These are phyloP conservation scores for Heliconius charithonia DNA, from an alignment of 2,888 invertebrate species.

Conservation along the genomic window DNA sequence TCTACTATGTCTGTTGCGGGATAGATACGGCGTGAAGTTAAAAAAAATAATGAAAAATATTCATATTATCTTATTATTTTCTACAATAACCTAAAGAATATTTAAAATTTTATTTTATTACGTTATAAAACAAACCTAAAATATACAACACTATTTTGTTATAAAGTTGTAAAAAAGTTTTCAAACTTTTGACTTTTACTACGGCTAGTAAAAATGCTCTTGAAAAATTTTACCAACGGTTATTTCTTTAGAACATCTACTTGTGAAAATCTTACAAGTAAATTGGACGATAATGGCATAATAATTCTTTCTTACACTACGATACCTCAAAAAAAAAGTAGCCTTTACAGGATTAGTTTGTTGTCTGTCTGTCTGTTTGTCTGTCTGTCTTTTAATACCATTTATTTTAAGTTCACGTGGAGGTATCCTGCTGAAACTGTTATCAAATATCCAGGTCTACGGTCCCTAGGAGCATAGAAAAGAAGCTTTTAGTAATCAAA, in stretches of 20 bases:
- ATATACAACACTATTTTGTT: neutral
- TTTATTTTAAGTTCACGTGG: too few relatives aligned
- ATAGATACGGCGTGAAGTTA: neutral
- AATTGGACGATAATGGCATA: neutral
- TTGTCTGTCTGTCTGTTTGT: too few relatives aligned
- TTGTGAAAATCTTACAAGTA: neutral
- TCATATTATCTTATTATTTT: neutral
- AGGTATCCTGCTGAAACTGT: neutral
- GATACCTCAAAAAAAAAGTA: too few relatives aligned
- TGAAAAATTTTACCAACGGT: neutral
- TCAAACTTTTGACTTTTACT: neutral
- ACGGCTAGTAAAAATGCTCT: neutral
- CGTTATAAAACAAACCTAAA: neutral
- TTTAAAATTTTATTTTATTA: neutral
- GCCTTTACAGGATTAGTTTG: too few relatives aligned
- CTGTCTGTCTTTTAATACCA: too few relatives aligned
- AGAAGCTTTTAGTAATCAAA: too few relatives aligned
- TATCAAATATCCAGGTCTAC: neutral
- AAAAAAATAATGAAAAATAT: neutral
- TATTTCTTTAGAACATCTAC: neutral
- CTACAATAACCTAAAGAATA: neutral
- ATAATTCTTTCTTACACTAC: neutral
- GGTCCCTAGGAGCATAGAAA: neutral
- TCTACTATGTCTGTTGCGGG: neutral
- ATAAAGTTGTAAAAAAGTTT: neutral